Evolutionary conservation across 2,113 vertebrate species (phyloP).

Genomic region (Notothenia rossii): DNA sequence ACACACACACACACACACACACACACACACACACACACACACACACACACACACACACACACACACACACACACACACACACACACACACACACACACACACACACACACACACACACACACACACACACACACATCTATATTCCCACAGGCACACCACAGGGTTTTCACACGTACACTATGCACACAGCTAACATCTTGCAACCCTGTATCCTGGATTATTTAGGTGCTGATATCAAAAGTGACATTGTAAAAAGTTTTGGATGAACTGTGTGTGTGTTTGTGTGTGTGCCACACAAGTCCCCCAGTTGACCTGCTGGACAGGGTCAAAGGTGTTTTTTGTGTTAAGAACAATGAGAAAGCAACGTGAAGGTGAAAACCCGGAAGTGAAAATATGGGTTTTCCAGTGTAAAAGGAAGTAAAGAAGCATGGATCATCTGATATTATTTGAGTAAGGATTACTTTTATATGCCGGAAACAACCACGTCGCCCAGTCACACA

Average conservation of each 20-base stretch:
- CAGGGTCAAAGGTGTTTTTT: conserved; percentile 64
- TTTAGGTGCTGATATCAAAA: conserved; percentile 50
- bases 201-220: conserved; percentile 61
- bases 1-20: too few relatives aligned
- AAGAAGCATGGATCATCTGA: not conserved
- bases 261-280: conserved; percentile 16
- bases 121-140: too few relatives aligned
- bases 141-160: conserved; percentile 16
- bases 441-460: not conserved
- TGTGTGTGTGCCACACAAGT: conserved; percentile 24
- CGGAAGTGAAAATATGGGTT: not conserved
- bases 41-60: too few relatives aligned
- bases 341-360: conserved; percentile 12
- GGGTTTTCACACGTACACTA: conserved; percentile 14
- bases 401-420: not conserved
- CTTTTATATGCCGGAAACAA: conserved; percentile 32
- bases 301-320: conserved; percentile 83
- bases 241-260: conserved; percentile 26
- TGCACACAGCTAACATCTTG: conserved; percentile 46
- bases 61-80: too few relatives aligned
- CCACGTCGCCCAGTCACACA: conserved; percentile 11
- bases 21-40: too few relatives aligned
- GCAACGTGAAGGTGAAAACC: conserved; percentile 3
- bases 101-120: conserved; percentile 9
- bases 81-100: conserved; percentile 6